Evolutionary conservation across 2,888 invertebrate genomes (phyloP).

Genomic region (Tiliacea aurago): DNA sequence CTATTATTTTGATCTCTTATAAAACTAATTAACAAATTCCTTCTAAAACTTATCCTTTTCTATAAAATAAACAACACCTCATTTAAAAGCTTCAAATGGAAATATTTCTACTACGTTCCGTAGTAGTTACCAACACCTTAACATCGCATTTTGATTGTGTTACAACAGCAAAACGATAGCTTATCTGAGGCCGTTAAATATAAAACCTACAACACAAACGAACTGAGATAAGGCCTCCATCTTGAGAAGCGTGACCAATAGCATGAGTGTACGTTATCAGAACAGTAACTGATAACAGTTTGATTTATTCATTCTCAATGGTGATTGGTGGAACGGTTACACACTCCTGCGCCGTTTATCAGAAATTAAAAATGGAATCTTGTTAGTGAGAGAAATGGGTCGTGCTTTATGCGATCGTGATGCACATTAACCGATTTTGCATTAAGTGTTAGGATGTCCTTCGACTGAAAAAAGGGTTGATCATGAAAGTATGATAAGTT

Average conservation of each 20-base stretch:
- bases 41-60: not conserved
- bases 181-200: slow-evolving; percentile 80
- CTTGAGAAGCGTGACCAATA: slow-evolving; percentile 87
- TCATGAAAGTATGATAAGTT: not conserved
- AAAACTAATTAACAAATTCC: not conserved
- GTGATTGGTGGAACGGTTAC: slow-evolving; percentile 82
- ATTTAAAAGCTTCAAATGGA: not conserved
- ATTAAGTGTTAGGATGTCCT: slow-evolving; percentile 38
- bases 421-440: slow-evolving; percentile 54
- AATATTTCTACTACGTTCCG: slow-evolving; percentile 18
- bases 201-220: slow-evolving; percentile 80
- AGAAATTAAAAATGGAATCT: slow-evolving; percentile 81
- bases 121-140: slow-evolving; percentile 16
- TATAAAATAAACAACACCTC: not conserved
- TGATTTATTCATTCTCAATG: slow-evolving; percentile 83
- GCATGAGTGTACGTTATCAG: slow-evolving; percentile 81
- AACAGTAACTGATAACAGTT: slow-evolving; percentile 83
- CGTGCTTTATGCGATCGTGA: slow-evolving; percentile 71
- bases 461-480: slow-evolving; percentile 13
- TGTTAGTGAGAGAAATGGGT: slow-evolving; percentile 80
- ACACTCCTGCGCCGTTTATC: slow-evolving; percentile 71
- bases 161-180: slow-evolving; percentile 72
- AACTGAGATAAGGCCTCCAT: slow-evolving; percentile 84
- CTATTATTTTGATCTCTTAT: not conserved
- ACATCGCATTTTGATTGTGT: slow-evolving; percentile 64